Conservation (phyloP, 2,888 invertebrate genomes). For the Nomada lathburiana region DNA sequence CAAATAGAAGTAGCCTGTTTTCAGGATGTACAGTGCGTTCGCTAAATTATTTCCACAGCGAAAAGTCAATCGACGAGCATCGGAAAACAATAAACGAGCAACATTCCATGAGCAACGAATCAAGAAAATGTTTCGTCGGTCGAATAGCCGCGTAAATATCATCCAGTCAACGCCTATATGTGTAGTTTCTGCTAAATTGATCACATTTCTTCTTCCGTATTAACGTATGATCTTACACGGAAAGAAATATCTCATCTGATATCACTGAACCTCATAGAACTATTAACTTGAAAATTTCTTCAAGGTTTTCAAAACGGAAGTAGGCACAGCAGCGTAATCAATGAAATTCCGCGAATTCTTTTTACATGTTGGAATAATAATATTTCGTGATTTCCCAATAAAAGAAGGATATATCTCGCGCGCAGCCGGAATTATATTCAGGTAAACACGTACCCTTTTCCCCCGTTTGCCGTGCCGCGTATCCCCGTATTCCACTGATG, state of each 20-base stretch:
- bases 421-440: background rate
- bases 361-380: too few species aligned
- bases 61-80: background rate
- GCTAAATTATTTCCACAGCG: constrained; percentile 2
- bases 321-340: too few species aligned
- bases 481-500: constrained; percentile 6
- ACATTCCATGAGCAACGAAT: background rate
- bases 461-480: background rate
- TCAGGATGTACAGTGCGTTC: background rate
- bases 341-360: too few species aligned
- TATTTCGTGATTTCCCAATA: too few species aligned
- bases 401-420: background rate
- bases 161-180: background rate
- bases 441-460: constrained; percentile 13
- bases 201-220: background rate
- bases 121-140: background rate
- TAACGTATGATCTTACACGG: too few species aligned
- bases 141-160: constrained; percentile 1
- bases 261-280: background rate
- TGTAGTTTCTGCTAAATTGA: background rate
- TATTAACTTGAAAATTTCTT: too few species aligned
- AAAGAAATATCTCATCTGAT: background rate
- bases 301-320: too few species aligned
- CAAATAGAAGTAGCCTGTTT: too few species aligned
- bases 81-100: constrained; percentile 3